Conservation (phyloP, 2,888 invertebrate species). For the Helicoverpa assulta region DNA sequence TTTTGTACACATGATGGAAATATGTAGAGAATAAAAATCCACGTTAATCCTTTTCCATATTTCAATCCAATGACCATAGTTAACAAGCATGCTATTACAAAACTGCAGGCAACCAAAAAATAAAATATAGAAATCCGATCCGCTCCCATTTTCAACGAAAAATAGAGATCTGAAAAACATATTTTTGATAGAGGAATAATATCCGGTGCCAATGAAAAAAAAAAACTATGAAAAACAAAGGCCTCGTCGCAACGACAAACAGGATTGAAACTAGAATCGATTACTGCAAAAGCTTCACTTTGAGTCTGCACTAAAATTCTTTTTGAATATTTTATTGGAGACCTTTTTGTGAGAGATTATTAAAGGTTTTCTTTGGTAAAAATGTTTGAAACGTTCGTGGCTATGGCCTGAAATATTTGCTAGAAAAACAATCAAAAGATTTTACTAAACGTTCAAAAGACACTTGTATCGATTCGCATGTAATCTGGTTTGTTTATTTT, state of each 20-base stretch:
- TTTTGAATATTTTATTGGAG: constrained; percentile 21
- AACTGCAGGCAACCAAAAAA: background rate
- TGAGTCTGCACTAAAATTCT: constrained; percentile 22
- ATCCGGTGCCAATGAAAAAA: constrained; percentile 22
- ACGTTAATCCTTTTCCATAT: background rate
- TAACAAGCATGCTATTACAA: constrained; percentile 13
- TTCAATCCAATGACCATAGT: constrained; percentile 11
- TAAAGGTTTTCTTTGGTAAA: background rate
- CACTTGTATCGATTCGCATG: background rate
- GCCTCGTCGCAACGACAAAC: constrained; percentile 1
- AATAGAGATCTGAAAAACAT: constrained; percentile 11
- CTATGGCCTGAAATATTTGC: no score
- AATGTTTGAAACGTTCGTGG: constrained; percentile 6
- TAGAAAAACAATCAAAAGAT: no score
- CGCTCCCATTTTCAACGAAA: constrained; percentile 23
- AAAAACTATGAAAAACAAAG: constrained; percentile 21
- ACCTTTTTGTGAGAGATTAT: constrained; percentile 8
- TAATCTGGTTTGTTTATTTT: no score
- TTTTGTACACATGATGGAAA: background rate
- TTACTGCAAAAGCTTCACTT: constrained; percentile 20
- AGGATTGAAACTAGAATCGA: constrained; percentile 38
- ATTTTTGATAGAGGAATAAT: constrained; percentile 27
- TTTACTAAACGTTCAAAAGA: background rate
- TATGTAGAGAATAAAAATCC: background rate
- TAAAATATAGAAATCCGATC: constrained; percentile 12